Evolutionary conservation across 2,888 invertebrate genomes (phyloP).

Genomic region (Folsomia candida): DNA sequence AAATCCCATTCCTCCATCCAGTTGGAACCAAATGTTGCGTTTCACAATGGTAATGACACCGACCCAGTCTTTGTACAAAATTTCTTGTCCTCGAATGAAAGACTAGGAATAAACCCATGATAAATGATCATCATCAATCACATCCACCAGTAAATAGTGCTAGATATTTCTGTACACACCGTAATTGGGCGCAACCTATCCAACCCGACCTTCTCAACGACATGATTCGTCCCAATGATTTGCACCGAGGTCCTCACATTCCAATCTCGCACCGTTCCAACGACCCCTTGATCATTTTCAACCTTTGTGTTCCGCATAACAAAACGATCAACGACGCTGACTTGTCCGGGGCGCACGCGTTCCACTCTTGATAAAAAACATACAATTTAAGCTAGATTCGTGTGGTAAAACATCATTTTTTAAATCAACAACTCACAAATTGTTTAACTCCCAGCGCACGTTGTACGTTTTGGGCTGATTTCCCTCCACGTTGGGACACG

Average conservation of each 20-base stretch:
- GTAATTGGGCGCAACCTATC: conserved; percentile 70
- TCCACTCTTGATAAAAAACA: conserved; percentile 13
- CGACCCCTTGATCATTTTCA: conserved; percentile 53
- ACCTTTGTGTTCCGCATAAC: conserved; percentile 90
- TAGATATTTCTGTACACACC: no score
- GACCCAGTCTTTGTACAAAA: conserved; percentile 42
- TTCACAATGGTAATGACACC: conserved; percentile 40
- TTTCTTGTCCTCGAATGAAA: conserved; percentile 44
- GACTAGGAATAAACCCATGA: conserved; percentile 23
- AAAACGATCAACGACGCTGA: conserved; percentile 81
- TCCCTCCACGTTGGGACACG: conserved; percentile 17
- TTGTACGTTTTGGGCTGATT: conserved; percentile 14
- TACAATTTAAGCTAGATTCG: not conserved
- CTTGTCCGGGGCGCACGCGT: conserved; percentile 58
- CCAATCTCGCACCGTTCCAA: conserved; percentile 62
- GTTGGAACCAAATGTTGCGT: conserved; percentile 36
- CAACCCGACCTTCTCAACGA: conserved; percentile 77
- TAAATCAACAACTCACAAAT: conserved; percentile 3
- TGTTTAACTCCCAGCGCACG: conserved; percentile 39
- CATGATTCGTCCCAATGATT: conserved; percentile 80
- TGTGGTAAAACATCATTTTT: not conserved
- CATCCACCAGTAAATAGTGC: not conserved
- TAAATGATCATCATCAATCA: not conserved
- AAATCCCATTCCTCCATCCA: conserved; percentile 39
- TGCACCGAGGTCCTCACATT: conserved; percentile 79